These are phyloP conservation scores for Chromobotia macracanthus DNA, from an alignment of 2,797 vertebrate species.

Conservation along the genomic window DNA sequence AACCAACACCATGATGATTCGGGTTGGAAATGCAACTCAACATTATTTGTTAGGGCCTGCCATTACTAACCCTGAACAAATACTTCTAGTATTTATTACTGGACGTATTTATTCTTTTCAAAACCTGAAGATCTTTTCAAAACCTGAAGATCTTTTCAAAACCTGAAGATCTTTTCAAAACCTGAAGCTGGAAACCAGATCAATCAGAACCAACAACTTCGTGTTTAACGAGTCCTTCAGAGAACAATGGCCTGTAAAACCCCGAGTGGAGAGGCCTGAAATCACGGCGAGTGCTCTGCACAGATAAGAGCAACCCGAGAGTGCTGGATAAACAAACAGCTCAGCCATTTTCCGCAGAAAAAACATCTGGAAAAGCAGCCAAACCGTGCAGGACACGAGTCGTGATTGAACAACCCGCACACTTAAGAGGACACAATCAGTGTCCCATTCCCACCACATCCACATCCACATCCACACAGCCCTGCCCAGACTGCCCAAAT, in stretches of 20 bases:
- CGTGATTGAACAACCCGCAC: conserved; percentile 74
- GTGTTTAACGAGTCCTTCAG: conserved; percentile 69
- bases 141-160: conserved; percentile 6
- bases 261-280: conserved; percentile 72
- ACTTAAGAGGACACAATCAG: conserved; percentile 65
- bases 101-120: too few species aligned
- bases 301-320: conserved; percentile 77
- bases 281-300: conserved; percentile 80
- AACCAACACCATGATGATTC: too few species aligned
- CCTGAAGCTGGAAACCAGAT: conserved; percentile 24
- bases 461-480: conserved; percentile 11
- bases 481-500: too few species aligned
- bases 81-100: too few species aligned
- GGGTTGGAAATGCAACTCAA: not conserved
- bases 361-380: conserved; percentile 78
- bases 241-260: conserved; percentile 78
- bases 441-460: conserved; percentile 70
- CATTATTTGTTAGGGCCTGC: not conserved
- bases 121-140: conserved; percentile 6
- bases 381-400: conserved; percentile 74
- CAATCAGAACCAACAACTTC: conserved; percentile 61
- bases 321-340: conserved; percentile 79
- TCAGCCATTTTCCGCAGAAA: conserved; percentile 58
- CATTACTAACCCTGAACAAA: not conserved
- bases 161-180: not conserved